Evolutionary conservation across 2,113 vertebrate species (phyloP).

Genomic region (Eira barbara): DNA sequence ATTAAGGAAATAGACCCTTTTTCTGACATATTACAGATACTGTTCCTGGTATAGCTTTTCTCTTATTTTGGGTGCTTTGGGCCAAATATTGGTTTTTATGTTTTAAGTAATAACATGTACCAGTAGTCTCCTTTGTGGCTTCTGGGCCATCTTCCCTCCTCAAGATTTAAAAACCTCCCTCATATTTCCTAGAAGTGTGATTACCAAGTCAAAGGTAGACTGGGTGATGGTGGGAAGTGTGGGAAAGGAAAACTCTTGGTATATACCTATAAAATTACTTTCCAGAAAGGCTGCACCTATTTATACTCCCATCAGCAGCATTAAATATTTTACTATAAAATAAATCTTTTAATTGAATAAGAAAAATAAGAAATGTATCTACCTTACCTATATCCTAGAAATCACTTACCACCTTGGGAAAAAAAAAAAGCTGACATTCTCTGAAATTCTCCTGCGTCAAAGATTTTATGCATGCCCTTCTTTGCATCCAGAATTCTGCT

Average conservation of each 20-base stretch:
- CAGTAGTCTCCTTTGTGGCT: not conserved
- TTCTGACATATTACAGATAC: not conserved
- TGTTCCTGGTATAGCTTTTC: not conserved
- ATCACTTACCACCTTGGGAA: not conserved
- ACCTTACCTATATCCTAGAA: not conserved
- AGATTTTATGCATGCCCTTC: not conserved
- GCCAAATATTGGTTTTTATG: not conserved
- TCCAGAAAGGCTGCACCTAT: not conserved
- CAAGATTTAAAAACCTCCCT: not conserved
- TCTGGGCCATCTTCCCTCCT: not conserved
- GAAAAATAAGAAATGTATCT: not conserved
- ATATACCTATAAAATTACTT: not conserved
- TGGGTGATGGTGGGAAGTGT: not conserved
- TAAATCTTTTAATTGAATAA: not conserved
- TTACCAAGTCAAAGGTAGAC: not conserved
- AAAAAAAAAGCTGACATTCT: not conserved
- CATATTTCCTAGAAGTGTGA: not conserved
- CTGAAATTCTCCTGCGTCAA: not conserved
- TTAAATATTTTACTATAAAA: not conserved
- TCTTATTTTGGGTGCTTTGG: not conserved
- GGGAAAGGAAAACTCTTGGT: not conserved
- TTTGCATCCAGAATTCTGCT: not conserved
- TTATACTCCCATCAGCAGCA: not conserved
- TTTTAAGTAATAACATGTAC: not conserved
- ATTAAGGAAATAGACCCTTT: not conserved